These are phyloP conservation scores for Aplochiton taeniatus DNA, from an alignment of 2,797 vertebrate genomes.

Conservation along the genomic window DNA sequence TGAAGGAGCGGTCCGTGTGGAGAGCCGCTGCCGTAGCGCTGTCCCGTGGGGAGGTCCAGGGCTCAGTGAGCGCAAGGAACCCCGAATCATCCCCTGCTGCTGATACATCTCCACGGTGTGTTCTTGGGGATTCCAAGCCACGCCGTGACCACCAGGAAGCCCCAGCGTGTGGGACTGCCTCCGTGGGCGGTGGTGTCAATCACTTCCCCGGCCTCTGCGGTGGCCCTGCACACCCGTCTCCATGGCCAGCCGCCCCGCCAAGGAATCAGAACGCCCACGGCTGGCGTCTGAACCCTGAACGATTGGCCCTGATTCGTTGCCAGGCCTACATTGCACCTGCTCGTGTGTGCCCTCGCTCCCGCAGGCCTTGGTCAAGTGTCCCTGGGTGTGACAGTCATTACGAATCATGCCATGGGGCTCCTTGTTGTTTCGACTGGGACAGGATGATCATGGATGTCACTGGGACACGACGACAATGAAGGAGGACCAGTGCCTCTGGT, in stretches of 20 bases:
- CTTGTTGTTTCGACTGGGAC: slow-evolving; percentile 43
- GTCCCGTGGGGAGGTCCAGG: too few species aligned
- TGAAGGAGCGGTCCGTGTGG: too few species aligned
- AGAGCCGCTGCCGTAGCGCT: too few species aligned
- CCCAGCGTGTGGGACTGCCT: too few species aligned
- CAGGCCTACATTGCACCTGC: slow-evolving; percentile 28
- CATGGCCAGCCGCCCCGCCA: slow-evolving; percentile 40
- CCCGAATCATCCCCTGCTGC: too few species aligned
- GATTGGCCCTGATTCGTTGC: slow-evolving; percentile 35
- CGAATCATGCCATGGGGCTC: slow-evolving; percentile 52
- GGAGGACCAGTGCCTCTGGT: slow-evolving; percentile 25
- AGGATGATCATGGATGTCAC: background rate
- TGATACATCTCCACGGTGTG: too few species aligned
- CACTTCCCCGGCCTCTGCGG: background rate
- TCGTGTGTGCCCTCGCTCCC: too few species aligned
- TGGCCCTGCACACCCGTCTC: slow-evolving; percentile 53
- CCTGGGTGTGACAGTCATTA: slow-evolving; percentile 53
- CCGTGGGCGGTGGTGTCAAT: too few species aligned
- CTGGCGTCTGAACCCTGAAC: slow-evolving; percentile 36
- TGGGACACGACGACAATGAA: slow-evolving; percentile 15
- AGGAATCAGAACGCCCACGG: slow-evolving; percentile 29
- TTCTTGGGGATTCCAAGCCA: too few species aligned
- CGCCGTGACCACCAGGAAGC: too few species aligned
- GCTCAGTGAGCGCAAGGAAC: too few species aligned
- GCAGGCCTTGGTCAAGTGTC: slow-evolving; percentile 30